phyloP scores from a whole-genome alignment of 2,797 vertebrate species.

The Sebastes steindachneri region DNA sequence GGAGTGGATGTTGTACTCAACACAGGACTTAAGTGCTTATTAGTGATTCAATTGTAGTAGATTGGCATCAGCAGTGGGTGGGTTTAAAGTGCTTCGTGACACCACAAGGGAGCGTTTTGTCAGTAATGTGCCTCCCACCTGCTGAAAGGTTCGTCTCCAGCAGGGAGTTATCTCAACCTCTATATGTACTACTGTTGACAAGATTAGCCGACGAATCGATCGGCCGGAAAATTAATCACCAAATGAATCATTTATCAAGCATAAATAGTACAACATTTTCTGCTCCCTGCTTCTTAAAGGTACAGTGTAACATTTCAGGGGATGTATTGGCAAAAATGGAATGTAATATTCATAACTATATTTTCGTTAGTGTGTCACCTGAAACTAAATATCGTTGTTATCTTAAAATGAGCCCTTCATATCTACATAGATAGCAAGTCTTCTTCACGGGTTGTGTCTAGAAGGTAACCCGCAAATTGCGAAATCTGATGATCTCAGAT shows the following conservation, averaged over 20 bases:
- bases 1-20: slow-evolving; percentile 46
- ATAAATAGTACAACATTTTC: background rate
- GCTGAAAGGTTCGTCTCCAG: slow-evolving; percentile 11
- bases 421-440: too few relatives aligned
- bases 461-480: too few relatives aligned
- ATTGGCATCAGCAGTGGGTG: slow-evolving; percentile 49
- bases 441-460: too few relatives aligned
- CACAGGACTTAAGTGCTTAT: slow-evolving; percentile 58
- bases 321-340: too few relatives aligned
- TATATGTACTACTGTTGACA: background rate
- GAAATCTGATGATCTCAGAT: too few relatives aligned
- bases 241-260: background rate
- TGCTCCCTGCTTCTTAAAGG: background rate
- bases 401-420: too few relatives aligned
- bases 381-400: too few relatives aligned
- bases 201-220: background rate
- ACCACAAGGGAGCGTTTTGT: slow-evolving; percentile 27
- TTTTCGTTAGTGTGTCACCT: too few relatives aligned
- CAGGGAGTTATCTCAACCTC: background rate
- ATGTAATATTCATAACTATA: too few relatives aligned
- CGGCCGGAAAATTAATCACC: background rate
- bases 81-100: slow-evolving; percentile 53
- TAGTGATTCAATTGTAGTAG: slow-evolving; percentile 53
- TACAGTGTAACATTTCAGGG: too few relatives aligned
- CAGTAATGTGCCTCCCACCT: slow-evolving; percentile 41